Evolutionary conservation across 2,888 invertebrate genomes (phyloP).

Genomic region (Urechis unicinctus): DNA sequence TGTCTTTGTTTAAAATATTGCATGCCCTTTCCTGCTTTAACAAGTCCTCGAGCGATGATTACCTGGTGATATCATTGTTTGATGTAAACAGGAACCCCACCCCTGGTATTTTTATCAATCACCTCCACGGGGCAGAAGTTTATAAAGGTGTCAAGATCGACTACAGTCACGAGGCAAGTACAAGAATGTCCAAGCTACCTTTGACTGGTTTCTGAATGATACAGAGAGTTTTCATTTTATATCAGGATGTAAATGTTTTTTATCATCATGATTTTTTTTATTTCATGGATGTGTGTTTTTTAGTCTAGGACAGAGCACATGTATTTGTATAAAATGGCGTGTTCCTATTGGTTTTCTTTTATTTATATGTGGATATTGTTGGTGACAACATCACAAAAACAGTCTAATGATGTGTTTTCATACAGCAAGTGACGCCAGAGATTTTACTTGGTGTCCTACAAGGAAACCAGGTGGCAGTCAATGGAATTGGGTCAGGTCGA

Average conservation of each 20-base stretch:
- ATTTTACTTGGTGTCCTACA: constrained; percentile 57
- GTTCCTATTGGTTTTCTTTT: too few species aligned
- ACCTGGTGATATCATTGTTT: too few species aligned
- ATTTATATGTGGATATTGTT: not conserved
- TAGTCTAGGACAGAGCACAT: too few species aligned
- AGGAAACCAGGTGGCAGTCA: constrained; percentile 53
- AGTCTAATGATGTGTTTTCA: constrained; percentile 5
- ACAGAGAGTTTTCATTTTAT: not conserved
- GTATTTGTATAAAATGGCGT: too few species aligned
- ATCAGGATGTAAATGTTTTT: too few species aligned
- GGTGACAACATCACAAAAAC: not conserved
- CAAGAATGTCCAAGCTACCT: too few species aligned
- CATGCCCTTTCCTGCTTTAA: too few species aligned
- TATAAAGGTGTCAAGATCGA: constrained; percentile 58
- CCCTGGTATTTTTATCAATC: constrained; percentile 57
- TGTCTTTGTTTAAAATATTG: not conserved
- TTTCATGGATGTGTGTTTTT: too few species aligned
- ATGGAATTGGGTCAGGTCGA: constrained; percentile 54
- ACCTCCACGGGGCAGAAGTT: constrained; percentile 57
- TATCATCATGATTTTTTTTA: too few species aligned
- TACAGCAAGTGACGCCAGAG: constrained; percentile 55
- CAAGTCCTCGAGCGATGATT: too few species aligned
- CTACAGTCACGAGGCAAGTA: constrained; percentile 55
- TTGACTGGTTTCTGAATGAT: not conserved
- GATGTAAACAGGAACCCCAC: constrained; percentile 56